Conservation (phyloP, 1,140 invertebrate genomes). For the Phymastichus coffea region DNA sequence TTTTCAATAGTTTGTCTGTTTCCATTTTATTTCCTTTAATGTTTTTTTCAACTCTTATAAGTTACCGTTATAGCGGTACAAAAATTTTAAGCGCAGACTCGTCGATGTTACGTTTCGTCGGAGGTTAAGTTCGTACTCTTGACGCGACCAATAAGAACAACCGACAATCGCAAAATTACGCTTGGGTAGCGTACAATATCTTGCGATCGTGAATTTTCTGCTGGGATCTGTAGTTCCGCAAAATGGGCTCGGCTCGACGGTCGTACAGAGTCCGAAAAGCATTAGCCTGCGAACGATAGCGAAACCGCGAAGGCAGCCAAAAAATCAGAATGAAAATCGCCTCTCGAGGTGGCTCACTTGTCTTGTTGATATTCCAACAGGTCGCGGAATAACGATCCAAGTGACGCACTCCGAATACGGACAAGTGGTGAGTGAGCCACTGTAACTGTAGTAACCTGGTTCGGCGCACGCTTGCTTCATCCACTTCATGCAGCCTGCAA, state of each 20-base stretch:
- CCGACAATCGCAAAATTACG: constrained; percentile 4
- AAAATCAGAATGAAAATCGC: too few relatives aligned
- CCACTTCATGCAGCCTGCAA: constrained; percentile 35
- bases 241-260: neutral
- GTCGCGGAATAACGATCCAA: constrained; percentile 74
- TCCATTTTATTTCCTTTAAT: too few relatives aligned
- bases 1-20: too few relatives aligned
- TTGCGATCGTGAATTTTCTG: constrained; percentile 15
- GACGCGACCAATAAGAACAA: too few relatives aligned
- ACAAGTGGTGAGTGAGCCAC: constrained; percentile 72
- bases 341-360: constrained; percentile 71
- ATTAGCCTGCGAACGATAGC: neutral
- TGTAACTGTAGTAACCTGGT: constrained; percentile 62
- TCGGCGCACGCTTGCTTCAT: constrained; percentile 26
- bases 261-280: constrained; percentile 9
- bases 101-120: too few relatives aligned
- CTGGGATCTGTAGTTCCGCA: constrained; percentile 1
- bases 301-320: too few relatives aligned
- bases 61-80: neutral
- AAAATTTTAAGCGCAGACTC: too few relatives aligned
- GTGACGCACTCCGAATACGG: constrained; percentile 69
- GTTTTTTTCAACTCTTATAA: neutral
- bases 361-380: constrained; percentile 67
- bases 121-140: neutral
- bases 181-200: neutral